These are phyloP conservation scores for Phortica okadai DNA, from an alignment of 2,888 invertebrate genomes.

Conservation along the genomic window DNA sequence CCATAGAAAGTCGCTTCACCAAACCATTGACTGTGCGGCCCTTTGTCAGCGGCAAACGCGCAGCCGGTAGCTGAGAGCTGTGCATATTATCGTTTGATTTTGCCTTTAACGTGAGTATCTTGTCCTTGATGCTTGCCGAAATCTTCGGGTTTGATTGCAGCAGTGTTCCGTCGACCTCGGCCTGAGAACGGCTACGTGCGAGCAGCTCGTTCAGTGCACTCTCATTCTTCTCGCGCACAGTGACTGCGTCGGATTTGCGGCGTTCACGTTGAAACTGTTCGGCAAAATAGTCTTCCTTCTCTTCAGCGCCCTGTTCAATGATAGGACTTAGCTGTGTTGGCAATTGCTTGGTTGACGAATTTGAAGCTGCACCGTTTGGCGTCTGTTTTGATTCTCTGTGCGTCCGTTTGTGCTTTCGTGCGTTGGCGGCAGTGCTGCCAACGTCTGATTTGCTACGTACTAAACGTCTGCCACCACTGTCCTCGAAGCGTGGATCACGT, in stretches of 20 bases:
- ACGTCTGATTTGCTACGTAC: slow-evolving; percentile 82
- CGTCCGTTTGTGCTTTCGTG: neutral
- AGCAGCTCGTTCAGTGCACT: slow-evolving; percentile 68
- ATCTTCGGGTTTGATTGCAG: slow-evolving; percentile 64
- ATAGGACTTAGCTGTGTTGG: slow-evolving; percentile 86
- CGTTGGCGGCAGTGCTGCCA: slow-evolving; percentile 70
- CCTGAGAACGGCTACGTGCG: slow-evolving; percentile 65
- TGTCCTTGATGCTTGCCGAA: slow-evolving; percentile 75
- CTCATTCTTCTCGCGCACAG: slow-evolving; percentile 72
- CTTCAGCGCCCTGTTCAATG: slow-evolving; percentile 79
- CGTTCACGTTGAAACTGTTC: slow-evolving; percentile 65
- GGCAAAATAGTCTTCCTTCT: slow-evolving; percentile 80
- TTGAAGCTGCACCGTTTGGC: slow-evolving; percentile 48
- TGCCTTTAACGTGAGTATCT: slow-evolving; percentile 65
- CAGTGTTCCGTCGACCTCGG: slow-evolving; percentile 76
- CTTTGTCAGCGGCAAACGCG: slow-evolving; percentile 83
- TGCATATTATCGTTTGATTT: slow-evolving; percentile 81
- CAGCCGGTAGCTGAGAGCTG: slow-evolving; percentile 84
- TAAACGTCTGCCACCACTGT: slow-evolving; percentile 78
- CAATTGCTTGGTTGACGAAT: slow-evolving; percentile 78
- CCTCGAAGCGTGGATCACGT: slow-evolving; percentile 76
- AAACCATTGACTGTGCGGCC: slow-evolving; percentile 86
- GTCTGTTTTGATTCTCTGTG: slow-evolving; percentile 48
- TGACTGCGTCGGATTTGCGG: slow-evolving; percentile 74
- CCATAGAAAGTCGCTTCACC: slow-evolving; percentile 85